Conservation (phyloP, 2,113 vertebrate species). For the Phalacrocorax carbo region DNA sequence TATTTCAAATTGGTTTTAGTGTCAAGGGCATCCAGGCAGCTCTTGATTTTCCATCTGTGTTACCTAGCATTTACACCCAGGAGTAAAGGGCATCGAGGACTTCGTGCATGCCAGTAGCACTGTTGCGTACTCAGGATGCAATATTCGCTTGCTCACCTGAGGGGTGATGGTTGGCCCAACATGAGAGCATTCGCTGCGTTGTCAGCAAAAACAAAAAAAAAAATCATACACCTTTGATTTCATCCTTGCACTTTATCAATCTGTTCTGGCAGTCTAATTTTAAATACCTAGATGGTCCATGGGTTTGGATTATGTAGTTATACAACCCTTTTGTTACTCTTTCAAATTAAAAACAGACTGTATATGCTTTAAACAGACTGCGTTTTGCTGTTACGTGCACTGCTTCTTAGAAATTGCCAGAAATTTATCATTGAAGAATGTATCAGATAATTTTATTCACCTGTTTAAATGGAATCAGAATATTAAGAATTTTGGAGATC, state of each 20-base stretch:
- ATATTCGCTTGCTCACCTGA: not conserved
- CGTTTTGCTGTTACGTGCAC: not conserved
- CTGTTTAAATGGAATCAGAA: not conserved
- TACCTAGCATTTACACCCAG: not conserved
- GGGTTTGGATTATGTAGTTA: not conserved
- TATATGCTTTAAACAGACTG: not conserved
- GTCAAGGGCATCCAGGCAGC: not conserved
- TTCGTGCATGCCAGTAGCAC: fast-evolving
- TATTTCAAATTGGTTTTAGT: not conserved
- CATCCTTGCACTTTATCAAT: not conserved
- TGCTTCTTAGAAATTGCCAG: not conserved
- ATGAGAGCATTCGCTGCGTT: fast-evolving
- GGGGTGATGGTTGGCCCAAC: not conserved
- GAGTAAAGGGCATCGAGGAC: not conserved
- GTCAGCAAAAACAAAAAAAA: not conserved
- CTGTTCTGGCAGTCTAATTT: not conserved
- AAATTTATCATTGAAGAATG: not conserved
- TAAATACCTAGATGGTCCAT: not conserved
- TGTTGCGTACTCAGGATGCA: not conserved
- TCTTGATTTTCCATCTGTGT: not conserved
- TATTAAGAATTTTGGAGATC: not conserved
- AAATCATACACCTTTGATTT: not conserved
- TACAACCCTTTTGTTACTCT: not conserved
- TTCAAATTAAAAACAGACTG: not conserved
- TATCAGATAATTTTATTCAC: not conserved